Evolutionary conservation across 1,140 invertebrate genomes (phyloP), one percentile per base, ranked within the genome.

Genomic region (Heliothis virescens): DNA sequence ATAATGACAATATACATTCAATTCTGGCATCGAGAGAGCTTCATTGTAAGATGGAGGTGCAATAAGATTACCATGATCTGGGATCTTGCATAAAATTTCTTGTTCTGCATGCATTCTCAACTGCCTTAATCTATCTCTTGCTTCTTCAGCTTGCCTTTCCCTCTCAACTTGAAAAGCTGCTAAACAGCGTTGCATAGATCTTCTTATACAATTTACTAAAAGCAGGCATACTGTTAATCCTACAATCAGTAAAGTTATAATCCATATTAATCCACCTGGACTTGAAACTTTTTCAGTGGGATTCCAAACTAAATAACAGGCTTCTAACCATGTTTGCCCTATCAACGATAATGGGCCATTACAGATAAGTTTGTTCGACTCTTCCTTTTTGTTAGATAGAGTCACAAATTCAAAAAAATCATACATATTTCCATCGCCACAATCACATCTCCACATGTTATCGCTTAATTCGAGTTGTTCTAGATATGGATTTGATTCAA

Each of bases 361-460:
- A 79, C 96, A 97, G 18, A 92, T 82, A 62, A 95, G 83, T 76
- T 90, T 94, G 65, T 90, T 91, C 0, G 90, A 92, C 80, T 94
- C 90, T 86, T 94, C 92, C 71, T 96, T 95, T 88, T 96, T 96
- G n/a, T 94, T 91, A n/a, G 96, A 95, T 76, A 95, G 87, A 0
- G 95, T 96, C 11, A 97, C 85, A 87, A 92, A 97, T 62, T 95
- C 91, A 79, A 95, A 97, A 82, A 96, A 95, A 26, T 95, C 89
- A 75, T 95, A 94, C 81, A 97, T 94, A 55, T 96, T 92, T 0
- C 84, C 75, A 81, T 95, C 95, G 5, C 85, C 82, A 81, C 97
- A 97, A 76, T 97, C 96, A 87, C 97, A 97, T 75, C 96, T 91
- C 97, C 97, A 97, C 78, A 96, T 96, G 92, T 97, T 97, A 72